A percentile compares a stretch with the other conserved stretches of the same genome.
Evolutionary conservation across 2,113 vertebrate genomes (phyloP).

Genomic region (Rafetus swinhoei): DNA sequence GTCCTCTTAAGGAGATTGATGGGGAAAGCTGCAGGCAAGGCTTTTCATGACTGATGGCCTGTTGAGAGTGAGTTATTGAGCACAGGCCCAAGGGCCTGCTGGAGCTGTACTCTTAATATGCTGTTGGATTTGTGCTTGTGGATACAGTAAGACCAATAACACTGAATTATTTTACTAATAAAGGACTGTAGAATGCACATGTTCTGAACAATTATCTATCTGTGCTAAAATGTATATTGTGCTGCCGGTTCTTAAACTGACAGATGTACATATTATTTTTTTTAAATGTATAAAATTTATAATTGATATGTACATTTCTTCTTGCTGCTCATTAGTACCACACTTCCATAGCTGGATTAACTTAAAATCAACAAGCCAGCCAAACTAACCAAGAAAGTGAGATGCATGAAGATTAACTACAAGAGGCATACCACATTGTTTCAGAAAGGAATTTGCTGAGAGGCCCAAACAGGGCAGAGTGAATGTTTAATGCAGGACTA

Average conservation of each 20-base stretch:
- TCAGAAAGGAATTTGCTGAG: not conserved
- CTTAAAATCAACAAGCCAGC: not conserved
- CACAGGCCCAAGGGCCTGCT: not conserved
- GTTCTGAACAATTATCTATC: not conserved
- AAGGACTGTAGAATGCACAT: not conserved
- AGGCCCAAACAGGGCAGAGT: not conserved
- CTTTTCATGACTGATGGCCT: not conserved
- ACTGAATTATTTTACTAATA: not conserved
- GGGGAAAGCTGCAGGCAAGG: constrained; percentile 15
- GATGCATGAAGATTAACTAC: not conserved
- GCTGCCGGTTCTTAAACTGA: not conserved
- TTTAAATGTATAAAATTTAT: not conserved
- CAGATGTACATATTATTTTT: not conserved
- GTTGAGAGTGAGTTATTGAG: not conserved
- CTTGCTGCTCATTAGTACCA: not conserved
- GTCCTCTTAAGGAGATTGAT: constrained; percentile 52
- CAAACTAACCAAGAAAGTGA: not conserved
- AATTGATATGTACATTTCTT: not conserved
- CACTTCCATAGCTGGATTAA: not conserved
- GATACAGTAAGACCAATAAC: not conserved
- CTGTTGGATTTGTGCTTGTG: not conserved
- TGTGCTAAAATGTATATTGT: not conserved
- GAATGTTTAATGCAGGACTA: not conserved
- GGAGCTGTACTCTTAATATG: not conserved
- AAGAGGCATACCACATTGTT: not conserved